phyloP scores from a whole-genome alignment of 2,113 vertebrate genomes.

The Lagenorhynchus albirostris region DNA sequence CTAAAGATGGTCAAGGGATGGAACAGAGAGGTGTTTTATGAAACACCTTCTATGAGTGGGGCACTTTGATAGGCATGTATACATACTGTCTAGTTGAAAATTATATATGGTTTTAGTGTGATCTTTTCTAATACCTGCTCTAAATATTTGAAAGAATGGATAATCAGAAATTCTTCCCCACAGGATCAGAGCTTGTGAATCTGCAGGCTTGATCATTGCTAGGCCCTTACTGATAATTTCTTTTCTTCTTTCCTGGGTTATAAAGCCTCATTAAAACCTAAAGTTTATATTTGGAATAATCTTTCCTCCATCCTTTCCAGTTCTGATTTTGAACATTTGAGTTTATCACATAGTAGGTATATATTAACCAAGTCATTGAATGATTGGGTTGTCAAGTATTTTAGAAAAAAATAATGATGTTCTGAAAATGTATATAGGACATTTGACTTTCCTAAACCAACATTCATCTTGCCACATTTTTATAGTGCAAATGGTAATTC shows the following conservation, averaged over 20 bases:
- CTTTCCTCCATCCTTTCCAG: background rate
- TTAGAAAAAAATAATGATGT: background rate
- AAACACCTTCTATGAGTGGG: background rate
- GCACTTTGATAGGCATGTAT: background rate
- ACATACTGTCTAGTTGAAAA: background rate
- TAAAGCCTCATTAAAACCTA: slow-evolving; percentile 15
- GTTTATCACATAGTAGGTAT: background rate
- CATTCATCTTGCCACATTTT: background rate
- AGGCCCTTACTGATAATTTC: background rate
- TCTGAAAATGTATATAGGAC: background rate
- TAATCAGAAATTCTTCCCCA: background rate
- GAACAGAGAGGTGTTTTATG: background rate
- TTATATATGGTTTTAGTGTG: background rate
- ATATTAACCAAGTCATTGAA: background rate
- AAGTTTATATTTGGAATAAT: background rate
- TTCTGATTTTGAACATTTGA: background rate
- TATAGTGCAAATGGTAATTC: background rate
- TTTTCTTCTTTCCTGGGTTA: background rate
- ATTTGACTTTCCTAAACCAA: background rate
- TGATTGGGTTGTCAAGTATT: background rate
- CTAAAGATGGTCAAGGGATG: background rate
- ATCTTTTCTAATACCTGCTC: background rate
- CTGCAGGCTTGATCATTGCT: background rate
- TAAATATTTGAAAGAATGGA: background rate
- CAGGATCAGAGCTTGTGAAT: background rate